A percentile compares a stretch with the other conserved stretches of the same genome.
phyloP scores from a whole-genome alignment of 2,797 vertebrate species.

The Cyprinodon diabolis region DNA sequence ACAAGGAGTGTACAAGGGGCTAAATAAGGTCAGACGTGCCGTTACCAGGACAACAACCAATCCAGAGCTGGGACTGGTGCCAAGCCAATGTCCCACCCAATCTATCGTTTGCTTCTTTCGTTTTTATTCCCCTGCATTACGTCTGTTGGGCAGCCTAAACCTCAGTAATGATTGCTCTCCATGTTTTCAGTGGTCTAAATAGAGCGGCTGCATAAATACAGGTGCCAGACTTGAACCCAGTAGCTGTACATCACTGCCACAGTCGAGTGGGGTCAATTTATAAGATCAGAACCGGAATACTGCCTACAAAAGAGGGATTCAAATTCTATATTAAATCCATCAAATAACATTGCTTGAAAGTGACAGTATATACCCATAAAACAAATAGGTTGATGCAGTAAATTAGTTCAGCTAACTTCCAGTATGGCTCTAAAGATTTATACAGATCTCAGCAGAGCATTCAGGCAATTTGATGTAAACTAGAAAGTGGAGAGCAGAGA shows the following conservation, averaged over 20 bases:
- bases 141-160: constrained; percentile 67
- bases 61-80: constrained; percentile 61
- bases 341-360: constrained; percentile 41
- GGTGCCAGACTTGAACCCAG: constrained; percentile 64
- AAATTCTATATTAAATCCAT: constrained; percentile 57
- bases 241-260: constrained; percentile 30
- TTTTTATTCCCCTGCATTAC: constrained; percentile 45
- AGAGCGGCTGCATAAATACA: constrained; percentile 70
- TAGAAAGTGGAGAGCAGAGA: constrained; percentile 4
- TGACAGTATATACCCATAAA: constrained; percentile 20
- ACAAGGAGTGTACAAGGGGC: constrained; percentile 50
- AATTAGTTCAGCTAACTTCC: constrained; percentile 11
- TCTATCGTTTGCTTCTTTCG: constrained; percentile 48
- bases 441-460: constrained; percentile 22
- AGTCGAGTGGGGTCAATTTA: constrained; percentile 25
- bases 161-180: constrained; percentile 81
- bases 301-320: constrained; percentile 49
- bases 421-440: constrained; percentile 21
- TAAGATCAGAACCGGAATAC: constrained; percentile 8
- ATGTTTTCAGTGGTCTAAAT: constrained; percentile 68
- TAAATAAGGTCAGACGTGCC: constrained; percentile 78
- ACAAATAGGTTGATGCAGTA: too few species aligned
- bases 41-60: constrained; percentile 77
- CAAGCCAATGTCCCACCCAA: constrained; percentile 69
- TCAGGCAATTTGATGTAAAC: constrained; percentile 31